Evolutionary conservation across 2,888 invertebrate species (phyloP).

Genomic region (Dioctria rufipes): DNA sequence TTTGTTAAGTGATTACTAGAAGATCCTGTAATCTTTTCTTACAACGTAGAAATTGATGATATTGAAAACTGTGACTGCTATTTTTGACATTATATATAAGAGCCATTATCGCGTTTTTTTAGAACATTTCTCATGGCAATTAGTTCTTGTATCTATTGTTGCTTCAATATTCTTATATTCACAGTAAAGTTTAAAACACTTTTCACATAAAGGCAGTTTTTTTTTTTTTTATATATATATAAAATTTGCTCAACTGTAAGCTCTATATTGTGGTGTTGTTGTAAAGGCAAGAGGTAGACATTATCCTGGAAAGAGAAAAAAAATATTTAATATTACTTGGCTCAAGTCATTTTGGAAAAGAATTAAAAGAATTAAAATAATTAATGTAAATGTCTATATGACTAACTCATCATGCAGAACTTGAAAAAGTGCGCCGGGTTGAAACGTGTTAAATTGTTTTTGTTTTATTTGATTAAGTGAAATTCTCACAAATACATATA

Average conservation of each 20-base stretch:
- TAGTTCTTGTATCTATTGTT: not conserved
- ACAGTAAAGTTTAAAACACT: not conserved
- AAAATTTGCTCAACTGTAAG: constrained; percentile 34
- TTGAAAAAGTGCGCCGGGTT: no score
- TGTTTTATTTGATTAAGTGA: no score
- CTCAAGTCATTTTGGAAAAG: no score
- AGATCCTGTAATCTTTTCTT: constrained; percentile 48
- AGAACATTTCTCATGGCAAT: constrained; percentile 43
- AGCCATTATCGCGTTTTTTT: constrained; percentile 37
- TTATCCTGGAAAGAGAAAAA: constrained; percentile 24
- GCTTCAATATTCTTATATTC: not conserved
- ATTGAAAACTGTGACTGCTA: constrained; percentile 10
- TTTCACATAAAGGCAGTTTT: constrained; percentile 14
- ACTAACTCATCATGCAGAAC: no score
- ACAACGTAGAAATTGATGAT: constrained; percentile 42
- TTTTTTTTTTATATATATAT: constrained; percentile 9
- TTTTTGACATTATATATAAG: constrained; percentile 31
- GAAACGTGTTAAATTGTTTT: no score
- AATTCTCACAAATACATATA: no score
- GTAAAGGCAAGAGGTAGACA: constrained; percentile 48
- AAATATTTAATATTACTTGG: not conserved
- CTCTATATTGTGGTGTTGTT: constrained; percentile 34
- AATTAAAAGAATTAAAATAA: no score
- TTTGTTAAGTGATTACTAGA: constrained; percentile 51
- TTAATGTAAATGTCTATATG: no score